Evolutionary conservation across 2,888 invertebrate genomes (phyloP).

Genomic region (Hydriomena furcata): DNA sequence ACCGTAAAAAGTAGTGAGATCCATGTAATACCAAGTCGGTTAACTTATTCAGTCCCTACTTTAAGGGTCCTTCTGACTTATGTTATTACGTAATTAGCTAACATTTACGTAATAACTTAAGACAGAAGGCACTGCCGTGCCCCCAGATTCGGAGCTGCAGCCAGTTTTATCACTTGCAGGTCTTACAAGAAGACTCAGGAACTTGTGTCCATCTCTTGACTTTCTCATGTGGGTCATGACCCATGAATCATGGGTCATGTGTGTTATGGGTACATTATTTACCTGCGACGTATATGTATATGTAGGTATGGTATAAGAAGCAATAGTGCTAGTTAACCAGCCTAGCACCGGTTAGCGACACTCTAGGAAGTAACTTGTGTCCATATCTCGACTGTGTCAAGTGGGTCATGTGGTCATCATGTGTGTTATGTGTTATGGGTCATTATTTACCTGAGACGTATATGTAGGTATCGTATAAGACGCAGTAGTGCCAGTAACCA

Average conservation of each 20-base stretch:
- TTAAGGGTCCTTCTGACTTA: too few species aligned
- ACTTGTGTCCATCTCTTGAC: slow-evolving; percentile 60
- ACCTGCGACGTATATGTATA: slow-evolving; percentile 76
- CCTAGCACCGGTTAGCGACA: slow-evolving; percentile 80
- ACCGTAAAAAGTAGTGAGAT: too few species aligned
- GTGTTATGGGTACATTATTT: not conserved
- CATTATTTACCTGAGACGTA: slow-evolving; percentile 61
- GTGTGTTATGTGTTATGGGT: too few species aligned
- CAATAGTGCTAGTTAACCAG: slow-evolving; percentile 65
- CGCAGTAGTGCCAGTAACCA: slow-evolving; percentile 65
- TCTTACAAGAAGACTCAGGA: too few species aligned
- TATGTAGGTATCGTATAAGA: slow-evolving; percentile 67
- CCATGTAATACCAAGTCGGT: too few species aligned
- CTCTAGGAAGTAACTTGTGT: slow-evolving; percentile 78
- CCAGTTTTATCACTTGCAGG: too few species aligned
- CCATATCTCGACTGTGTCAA: slow-evolving; percentile 80
- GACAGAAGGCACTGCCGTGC: too few species aligned
- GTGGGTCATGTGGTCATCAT: not conserved
- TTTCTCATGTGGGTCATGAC: slow-evolving; percentile 62
- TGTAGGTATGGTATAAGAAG: slow-evolving; percentile 63
- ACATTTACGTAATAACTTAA: too few species aligned
- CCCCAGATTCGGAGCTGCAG: too few species aligned
- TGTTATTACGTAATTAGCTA: too few species aligned
- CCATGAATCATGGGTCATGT: slow-evolving; percentile 49
- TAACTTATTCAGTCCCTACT: too few species aligned